Evolutionary conservation across 1,140 invertebrate genomes (phyloP).

Genomic region (Diuraphis noxia): DNA sequence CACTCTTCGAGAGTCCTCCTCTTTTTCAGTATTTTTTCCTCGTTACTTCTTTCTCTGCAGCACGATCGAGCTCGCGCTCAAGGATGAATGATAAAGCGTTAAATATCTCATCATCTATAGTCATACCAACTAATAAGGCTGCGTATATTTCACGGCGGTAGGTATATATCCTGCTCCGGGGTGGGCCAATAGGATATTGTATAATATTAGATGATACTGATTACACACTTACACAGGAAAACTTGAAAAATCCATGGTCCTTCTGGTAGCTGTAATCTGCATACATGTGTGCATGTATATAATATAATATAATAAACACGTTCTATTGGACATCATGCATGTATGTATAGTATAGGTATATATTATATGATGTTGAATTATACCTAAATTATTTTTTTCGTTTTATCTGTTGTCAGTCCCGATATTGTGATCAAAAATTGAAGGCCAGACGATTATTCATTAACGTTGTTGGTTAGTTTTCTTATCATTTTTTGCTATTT

Average conservation of each 20-base stretch:
- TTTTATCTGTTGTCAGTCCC: too few species aligned
- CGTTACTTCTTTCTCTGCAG: neutral
- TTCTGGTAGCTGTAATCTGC: too few species aligned
- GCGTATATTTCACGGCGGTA: neutral
- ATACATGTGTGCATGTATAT: too few species aligned
- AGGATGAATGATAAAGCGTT: neutral
- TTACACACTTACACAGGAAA: neutral
- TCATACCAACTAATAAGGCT: neutral
- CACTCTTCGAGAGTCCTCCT: slow-evolving; percentile 30
- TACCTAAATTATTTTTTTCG: too few species aligned
- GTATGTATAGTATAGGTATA: too few species aligned
- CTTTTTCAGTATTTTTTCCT: neutral
- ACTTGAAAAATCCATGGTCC: neutral
- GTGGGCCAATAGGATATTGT: neutral
- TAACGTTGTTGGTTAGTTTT: too few species aligned
- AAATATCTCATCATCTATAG: neutral
- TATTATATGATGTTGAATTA: too few species aligned
- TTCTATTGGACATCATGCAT: too few species aligned
- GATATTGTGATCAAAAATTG: too few species aligned
- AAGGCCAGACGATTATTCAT: too few species aligned
- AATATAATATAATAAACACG: too few species aligned
- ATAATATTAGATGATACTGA: neutral
- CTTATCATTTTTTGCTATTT: too few species aligned
- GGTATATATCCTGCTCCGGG: neutral
- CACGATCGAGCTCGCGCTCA: neutral